Conservation (phyloP, 2,797 vertebrate species). For the Acanthurus tractus region DNA sequence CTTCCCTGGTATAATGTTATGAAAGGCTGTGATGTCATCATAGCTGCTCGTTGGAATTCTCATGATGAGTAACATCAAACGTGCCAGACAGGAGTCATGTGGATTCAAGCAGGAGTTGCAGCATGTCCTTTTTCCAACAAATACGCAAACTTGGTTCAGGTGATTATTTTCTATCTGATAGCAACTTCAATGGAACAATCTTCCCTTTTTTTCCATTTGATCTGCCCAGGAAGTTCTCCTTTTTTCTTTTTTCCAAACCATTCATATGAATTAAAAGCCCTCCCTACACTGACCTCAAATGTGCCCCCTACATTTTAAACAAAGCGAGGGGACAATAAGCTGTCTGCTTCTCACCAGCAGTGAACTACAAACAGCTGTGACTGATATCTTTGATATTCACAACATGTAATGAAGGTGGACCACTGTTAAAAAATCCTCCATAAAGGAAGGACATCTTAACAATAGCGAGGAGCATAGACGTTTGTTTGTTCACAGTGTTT, state of each 20-base stretch:
- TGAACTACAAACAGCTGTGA: slow-evolving; percentile 10
- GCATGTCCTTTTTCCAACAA: not conserved
- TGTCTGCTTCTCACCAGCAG: not conserved
- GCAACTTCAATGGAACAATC: not conserved
- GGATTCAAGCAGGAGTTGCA: not conserved
- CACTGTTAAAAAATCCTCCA: not conserved
- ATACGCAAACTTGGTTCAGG: too few relatives aligned
- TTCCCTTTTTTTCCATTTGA: not conserved
- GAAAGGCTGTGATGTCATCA: not conserved
- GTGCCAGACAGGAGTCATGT: too few relatives aligned
- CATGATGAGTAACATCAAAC: not conserved
- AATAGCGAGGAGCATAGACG: not conserved
- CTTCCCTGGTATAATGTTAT: not conserved
- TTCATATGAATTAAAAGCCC: not conserved
- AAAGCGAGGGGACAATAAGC: not conserved
- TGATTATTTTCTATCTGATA: not conserved
- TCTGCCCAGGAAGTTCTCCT: not conserved
- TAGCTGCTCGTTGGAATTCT: not conserved
- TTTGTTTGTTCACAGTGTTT: not conserved
- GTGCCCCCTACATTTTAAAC: not conserved
- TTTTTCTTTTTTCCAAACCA: not conserved
- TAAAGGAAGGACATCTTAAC: not conserved
- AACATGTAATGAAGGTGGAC: slow-evolving; percentile 4
- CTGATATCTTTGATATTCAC: slow-evolving; percentile 16
- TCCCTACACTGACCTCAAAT: not conserved